These are phyloP conservation scores for Merodon equestris DNA, from an alignment of 2,888 invertebrate species.

Conservation along the genomic window DNA sequence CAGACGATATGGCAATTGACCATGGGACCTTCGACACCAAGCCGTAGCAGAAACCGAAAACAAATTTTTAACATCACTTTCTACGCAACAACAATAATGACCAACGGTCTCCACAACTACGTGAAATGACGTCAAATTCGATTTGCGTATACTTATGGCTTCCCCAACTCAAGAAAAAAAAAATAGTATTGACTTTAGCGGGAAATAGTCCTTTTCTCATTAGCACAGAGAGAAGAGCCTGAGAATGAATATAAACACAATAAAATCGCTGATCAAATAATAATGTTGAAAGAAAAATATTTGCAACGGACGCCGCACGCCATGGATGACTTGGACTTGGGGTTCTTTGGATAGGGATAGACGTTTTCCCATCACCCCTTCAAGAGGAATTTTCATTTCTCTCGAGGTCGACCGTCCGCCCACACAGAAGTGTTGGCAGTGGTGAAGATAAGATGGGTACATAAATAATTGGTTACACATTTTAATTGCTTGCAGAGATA, in stretches of 20 bases:
- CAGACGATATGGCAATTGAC: slow-evolving; percentile 20
- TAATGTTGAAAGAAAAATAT: slow-evolving; percentile 19
- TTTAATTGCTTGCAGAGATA: slow-evolving; percentile 56
- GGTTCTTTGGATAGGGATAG: no score
- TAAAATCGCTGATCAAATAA: slow-evolving; percentile 7
- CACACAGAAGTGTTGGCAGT: slow-evolving; percentile 1
- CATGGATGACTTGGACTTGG: no score
- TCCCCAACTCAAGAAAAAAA: no score
- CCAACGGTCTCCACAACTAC: no score
- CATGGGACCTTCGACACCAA: slow-evolving; percentile 17
- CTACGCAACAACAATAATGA: neutral
- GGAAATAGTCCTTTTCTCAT: no score
- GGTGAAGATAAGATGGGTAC: no score
- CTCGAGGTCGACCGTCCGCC: no score
- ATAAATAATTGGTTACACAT: slow-evolving; percentile 54
- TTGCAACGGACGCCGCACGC: slow-evolving; percentile 6
- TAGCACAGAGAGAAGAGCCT: no score
- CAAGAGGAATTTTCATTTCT: no score
- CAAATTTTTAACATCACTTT: neutral
- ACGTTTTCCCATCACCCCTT: no score
- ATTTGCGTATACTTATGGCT: neutral
- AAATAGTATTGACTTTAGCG: no score
- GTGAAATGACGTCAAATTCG: neutral
- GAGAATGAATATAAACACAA: slow-evolving; percentile 14
- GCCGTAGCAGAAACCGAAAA: slow-evolving; percentile 2